Conservation (phyloP, 1,140 invertebrate species). For the Micrasema minimum region DNA sequence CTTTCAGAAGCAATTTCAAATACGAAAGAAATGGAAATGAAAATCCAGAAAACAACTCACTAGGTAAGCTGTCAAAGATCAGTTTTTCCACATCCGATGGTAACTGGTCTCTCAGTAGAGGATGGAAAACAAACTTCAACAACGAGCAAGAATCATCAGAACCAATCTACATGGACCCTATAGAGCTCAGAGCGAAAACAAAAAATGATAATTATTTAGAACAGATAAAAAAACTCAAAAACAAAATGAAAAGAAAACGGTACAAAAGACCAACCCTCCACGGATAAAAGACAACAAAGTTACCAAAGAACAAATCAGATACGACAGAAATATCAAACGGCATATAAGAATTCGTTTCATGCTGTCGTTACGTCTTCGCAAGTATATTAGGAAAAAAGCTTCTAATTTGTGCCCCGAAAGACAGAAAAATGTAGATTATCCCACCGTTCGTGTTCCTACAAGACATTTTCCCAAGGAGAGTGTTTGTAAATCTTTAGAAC, state of each 20-base stretch:
- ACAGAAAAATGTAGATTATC: constrained; percentile 23
- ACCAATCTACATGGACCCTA: constrained; percentile 42
- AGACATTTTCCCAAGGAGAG: constrained; percentile 34
- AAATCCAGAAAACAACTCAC: constrained; percentile 23
- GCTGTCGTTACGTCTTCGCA: constrained; percentile 63
- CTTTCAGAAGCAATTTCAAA: constrained; percentile 46
- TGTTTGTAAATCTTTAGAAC: constrained; percentile 51
- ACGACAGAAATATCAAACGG: constrained; percentile 64
- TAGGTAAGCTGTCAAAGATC: constrained; percentile 36
- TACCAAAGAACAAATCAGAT: constrained; percentile 62
- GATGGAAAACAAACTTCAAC: constrained; percentile 39
- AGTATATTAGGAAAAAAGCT: constrained; percentile 61
- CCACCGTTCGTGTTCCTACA: constrained; percentile 43
- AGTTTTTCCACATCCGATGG: constrained; percentile 46
- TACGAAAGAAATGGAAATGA: constrained; percentile 36
- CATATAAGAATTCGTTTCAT: constrained; percentile 65
- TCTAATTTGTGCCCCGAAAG: constrained; percentile 32
- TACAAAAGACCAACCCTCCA: neutral
- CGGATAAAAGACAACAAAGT: constrained; percentile 56
- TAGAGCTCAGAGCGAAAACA: constrained; percentile 9
- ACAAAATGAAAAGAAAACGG: constrained; percentile 35
- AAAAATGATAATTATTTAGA: constrained; percentile 23
- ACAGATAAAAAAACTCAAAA: constrained; percentile 36
- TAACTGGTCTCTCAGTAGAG: constrained; percentile 50
- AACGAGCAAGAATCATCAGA: constrained; percentile 22